Base-by-base conservation (phyloP, 2,888 invertebrate species). In the Drosophila robusta region DNA sequence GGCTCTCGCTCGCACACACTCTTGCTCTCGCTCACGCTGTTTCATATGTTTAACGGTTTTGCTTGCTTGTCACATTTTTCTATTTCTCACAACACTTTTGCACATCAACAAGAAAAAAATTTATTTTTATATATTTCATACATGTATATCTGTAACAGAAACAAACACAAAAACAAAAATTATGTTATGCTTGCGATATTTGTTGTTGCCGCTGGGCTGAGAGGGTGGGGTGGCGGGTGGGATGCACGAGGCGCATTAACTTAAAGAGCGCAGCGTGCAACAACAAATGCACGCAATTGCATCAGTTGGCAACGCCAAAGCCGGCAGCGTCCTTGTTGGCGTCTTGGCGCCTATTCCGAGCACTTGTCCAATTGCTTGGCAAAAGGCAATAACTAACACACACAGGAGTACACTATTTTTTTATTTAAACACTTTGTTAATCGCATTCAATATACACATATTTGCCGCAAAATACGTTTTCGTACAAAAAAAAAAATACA, bases 261-360 rank as follows among this genome's bases (percentile, higher is more conserved):
- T 2, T 8, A n/a, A 18, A 58, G 61, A 39, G 54, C 12, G 50
- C 52, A 67, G 36, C 39, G 32, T 47, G 56, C 72, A 72, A 61
- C 67, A 67, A 57, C 56, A 67, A 74, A 75, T 57, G 44, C 39
- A 38, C 44, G 39, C 22, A 45, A 16, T 32, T 68, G 54, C 54
- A 34, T 34, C 12, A 46, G 58, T 64, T 56, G 45, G 24, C 50
- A 51, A 57, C 29, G 55, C 14, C 45, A 54, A 58, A 58, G 50
- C 66, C 65, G 66, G 65, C 55, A 61, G 56, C 73, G 60, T 75
- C 70, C 73, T 74, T 70, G 16, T 36, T 70, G 61, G 44, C 64
- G 75, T 57, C 41, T 75, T 75, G 71, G 74, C 74, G 74, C 74
- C 74, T 71, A 76, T 58, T 75, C 26, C 62, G 63, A 46, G 46